Base-by-base conservation (phyloP, 2,888 invertebrate genomes). In the Cylloceria caligata region DNA sequence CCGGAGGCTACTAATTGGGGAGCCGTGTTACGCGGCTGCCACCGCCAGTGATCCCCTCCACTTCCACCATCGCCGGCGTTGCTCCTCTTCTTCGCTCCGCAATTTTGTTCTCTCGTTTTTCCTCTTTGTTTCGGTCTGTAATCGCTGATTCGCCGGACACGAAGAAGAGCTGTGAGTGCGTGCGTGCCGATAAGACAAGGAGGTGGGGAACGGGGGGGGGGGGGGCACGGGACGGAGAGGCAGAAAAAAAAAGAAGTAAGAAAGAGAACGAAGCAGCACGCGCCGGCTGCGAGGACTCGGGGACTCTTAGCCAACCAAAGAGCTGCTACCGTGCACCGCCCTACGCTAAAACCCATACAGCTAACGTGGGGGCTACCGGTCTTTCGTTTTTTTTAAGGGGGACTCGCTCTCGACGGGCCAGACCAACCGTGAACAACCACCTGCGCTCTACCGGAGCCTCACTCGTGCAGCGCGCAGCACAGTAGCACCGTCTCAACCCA, bases 291-390 rank as follows among this genome's bases (percentile, higher is more conserved):
- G 81, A 81, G 80, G 75, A 80, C 78, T 86, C 84, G 84, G 71
- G 83, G 86, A 80, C 84, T 82, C 87, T 89, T 91, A 90, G 91
- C 91, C 91, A 91, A 91, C 91, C 91, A 91, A 91, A 88, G 87
- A 85, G 86, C 88, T 83, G 92, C 92, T 92, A 92, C 92, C 81
- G 92, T 92, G 92, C 91, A 89, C 91, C 92, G 92, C 92, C 92
- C 91, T 92, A 90, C 91, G 88, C 88, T 88, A 89, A 89, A 90
- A 86, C 87, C 87, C 77, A 73, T 80, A 84, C 81, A 74, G 77
- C 83, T 73, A 74, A 78, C 77, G 72, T 57, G 82, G 78, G 62
- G 87, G 91, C 92, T 92, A 92, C 92, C 90, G 92, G 92, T 90
- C 90, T 91, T 90, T 84, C 79, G 78, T 78, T 83, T 62, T 67